Base-by-base conservation (phyloP, 2,797 vertebrate genomes). In the Delichon dasypus region DNA sequence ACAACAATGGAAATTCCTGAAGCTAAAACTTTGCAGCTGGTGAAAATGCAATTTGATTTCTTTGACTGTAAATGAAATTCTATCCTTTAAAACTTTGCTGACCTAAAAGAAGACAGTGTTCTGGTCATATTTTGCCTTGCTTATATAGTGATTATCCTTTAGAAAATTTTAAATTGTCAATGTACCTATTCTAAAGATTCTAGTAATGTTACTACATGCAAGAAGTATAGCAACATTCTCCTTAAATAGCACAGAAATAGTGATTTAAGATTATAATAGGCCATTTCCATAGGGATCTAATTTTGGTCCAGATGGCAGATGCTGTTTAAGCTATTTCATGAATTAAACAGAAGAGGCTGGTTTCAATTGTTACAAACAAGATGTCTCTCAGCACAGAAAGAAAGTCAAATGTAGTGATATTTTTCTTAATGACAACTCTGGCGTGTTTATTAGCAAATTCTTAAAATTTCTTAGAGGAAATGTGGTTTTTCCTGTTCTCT, bases 221-320 rank as follows among this genome's bases (percentile, higher is more conserved):
- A 76, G 85, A 89, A 64, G 4, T 79, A 64, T 67, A 55, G 60
- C 55, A 92, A 44, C 7, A 7, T 62, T 90, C 50, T 83, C 11
- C 58, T 86, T 73, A 86, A 87, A 85, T 40, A 92, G 85, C 57
- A 84, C 45, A 90, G 85, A 90, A 95, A 76, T 20, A 70, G 88
- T 89, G 53, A 95, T 93, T 81, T 84, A 90, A 85, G 45, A 58
- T 89, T 78, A 75, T 94, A 91, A 91, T 38, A 53, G 76, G 65
- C n/a, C 47, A 93, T 89, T 93, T 91, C 68, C 73, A 68, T 32
- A 54, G 88, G 54, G 85, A 91, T 94, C 42, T 92, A 91, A 76
- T 93, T 95, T 93, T 4, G 3, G 61, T 79, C 90, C 90, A 94
- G 88, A 95, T 95, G 93, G 90, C 77, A 94, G 92, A 92, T 82